Conservation (phyloP, 2,888 invertebrate genomes). For the Luperina testacea region DNA sequence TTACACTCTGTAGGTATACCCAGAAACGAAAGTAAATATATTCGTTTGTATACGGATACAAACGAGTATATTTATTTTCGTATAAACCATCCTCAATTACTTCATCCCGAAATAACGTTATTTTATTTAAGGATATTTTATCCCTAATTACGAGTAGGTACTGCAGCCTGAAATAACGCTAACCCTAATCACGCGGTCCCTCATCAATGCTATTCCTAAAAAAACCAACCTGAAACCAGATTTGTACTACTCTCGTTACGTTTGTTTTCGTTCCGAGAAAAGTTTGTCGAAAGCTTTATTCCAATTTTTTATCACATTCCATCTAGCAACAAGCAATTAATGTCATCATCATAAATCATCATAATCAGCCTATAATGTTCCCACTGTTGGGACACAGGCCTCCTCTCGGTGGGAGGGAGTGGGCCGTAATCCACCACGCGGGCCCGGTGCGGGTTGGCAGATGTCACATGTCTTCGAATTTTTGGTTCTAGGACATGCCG, state of each 20-base stretch:
- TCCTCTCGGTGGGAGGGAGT: too few species aligned
- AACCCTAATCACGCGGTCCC: conserved; percentile 35
- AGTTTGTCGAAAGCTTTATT: neutral
- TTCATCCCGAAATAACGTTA: neutral
- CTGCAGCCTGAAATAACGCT: conserved; percentile 21
- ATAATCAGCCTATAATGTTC: too few species aligned
- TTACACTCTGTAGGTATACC: too few species aligned
- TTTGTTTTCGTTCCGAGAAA: neutral
- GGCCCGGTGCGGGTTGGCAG: too few species aligned
- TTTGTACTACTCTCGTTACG: neutral
- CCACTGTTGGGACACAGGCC: too few species aligned
- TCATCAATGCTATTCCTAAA: conserved; percentile 4
- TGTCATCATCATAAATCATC: too few species aligned
- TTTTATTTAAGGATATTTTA: conserved; percentile 11
- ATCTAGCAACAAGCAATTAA: neutral
- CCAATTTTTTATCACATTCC: neutral
- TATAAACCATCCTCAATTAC: neutral
- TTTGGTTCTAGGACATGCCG: too few species aligned
- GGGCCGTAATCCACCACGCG: too few species aligned
- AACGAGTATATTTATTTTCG: neutral
- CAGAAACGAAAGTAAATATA: neutral
- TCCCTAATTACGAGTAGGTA: conserved; percentile 16
- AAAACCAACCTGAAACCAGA: neutral
- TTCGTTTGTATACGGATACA: neutral
- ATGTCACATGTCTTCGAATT: too few species aligned